Percentiles rank a stretch among this genome's conserved stretches.
These are phyloP conservation scores for Lacerta viridis DNA, from an alignment of 2,797 vertebrate genomes.

Conservation along the genomic window DNA sequence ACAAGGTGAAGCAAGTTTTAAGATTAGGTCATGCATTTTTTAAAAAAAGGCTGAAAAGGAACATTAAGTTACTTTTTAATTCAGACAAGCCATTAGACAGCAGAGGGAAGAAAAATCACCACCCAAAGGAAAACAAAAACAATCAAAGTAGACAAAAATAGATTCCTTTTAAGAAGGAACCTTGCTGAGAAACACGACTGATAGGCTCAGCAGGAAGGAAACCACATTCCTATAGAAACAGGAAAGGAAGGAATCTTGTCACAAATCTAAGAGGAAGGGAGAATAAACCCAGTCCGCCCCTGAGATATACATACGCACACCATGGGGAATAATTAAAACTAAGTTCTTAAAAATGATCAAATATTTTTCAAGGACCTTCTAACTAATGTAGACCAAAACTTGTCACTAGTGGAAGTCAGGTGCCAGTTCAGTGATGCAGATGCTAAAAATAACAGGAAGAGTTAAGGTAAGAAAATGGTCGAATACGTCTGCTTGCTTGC, in stretches of 20 bases:
- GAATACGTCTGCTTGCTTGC: background rate
- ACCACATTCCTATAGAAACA: constrained; percentile 63
- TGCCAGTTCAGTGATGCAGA: background rate
- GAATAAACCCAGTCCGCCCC: constrained; percentile 23
- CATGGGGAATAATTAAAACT: constrained; percentile 37
- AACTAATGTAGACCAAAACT: background rate
- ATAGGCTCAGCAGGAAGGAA: constrained; percentile 74
- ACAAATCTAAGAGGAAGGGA: constrained; percentile 26
- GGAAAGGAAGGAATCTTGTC: constrained; percentile 59
- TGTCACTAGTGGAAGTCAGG: background rate
- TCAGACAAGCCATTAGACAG: constrained; percentile 17
- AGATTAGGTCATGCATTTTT: background rate
- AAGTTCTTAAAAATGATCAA: constrained; percentile 7
- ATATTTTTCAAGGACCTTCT: background rate
- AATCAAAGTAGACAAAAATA: constrained; percentile 3
- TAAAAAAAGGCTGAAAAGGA: background rate
- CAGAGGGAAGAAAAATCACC: constrained; percentile 57
- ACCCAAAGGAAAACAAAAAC: constrained; percentile 53
- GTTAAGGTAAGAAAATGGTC: background rate
- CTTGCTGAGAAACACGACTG: constrained; percentile 62
- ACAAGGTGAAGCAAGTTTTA: background rate
- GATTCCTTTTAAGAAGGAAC: constrained; percentile 48
- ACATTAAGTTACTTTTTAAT: background rate
- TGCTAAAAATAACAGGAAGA: constrained; percentile 32
- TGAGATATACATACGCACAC: background rate